Percentiles rank a stretch among this genome's conserved stretches.
Conservation (phyloP, 2,797 vertebrate species). For the Smutsia temminckii region DNA sequence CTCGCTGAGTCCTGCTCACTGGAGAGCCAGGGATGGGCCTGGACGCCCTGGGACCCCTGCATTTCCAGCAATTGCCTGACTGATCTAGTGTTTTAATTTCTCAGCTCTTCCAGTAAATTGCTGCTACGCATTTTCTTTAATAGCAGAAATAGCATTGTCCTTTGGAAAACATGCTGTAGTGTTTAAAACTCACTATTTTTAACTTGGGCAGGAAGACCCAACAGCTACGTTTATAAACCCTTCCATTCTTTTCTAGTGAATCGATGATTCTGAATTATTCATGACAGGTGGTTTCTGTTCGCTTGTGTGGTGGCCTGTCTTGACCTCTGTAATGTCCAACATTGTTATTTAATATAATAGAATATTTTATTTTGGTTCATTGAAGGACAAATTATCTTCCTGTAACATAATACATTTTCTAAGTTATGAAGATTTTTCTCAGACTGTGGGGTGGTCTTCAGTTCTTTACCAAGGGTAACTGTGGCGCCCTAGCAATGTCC, state of each 20-base stretch:
- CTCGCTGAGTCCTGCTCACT: fast-evolving
- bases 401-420: not conserved
- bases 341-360: not conserved
- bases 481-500: not conserved
- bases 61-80: not conserved
- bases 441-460: not conserved
- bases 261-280: not conserved
- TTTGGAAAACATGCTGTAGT: not conserved
- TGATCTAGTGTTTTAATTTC: not conserved
- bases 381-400: not conserved
- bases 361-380: not conserved
- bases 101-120: not conserved
- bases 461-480: not conserved
- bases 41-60: not conserved
- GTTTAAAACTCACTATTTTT: not conserved
- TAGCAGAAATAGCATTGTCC: not conserved
- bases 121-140: not conserved
- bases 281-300: not conserved
- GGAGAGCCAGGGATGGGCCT: not conserved
- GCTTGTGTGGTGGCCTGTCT: not conserved
- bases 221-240: not conserved
- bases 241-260: not conserved
- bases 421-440: not conserved
- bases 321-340: not conserved
- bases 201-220: not conserved